phyloP scores from a whole-genome alignment of 2,113 vertebrate genomes.

The Chlorodrepanis virens region DNA sequence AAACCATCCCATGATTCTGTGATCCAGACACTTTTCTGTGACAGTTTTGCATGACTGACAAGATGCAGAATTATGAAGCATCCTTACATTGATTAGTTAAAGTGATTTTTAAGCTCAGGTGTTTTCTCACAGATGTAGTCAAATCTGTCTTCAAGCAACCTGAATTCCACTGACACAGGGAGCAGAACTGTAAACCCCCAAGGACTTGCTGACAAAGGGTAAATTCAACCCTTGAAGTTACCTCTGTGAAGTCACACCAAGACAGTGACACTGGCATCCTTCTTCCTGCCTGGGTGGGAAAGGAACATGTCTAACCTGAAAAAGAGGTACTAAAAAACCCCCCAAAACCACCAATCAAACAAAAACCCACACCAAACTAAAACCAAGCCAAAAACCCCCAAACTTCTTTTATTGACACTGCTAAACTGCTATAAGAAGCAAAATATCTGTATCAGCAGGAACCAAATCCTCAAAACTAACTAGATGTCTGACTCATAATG shows the following conservation, averaged over 20 bases:
- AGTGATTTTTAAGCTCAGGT: not conserved
- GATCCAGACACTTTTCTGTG: not conserved
- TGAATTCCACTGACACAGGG: not conserved
- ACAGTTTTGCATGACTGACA: not conserved
- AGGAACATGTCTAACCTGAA: not conserved
- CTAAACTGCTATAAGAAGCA: not conserved
- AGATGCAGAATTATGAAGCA: not conserved
- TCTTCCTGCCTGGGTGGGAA: not conserved
- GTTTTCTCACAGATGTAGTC: not conserved
- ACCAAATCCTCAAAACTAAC: not conserved
- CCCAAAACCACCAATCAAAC: not conserved
- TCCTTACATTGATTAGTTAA: not conserved
- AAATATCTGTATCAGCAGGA: not conserved
- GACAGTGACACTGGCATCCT: not conserved
- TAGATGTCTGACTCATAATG: not conserved
- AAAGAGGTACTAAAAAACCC: rapidly evolving
- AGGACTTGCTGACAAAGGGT: not conserved
- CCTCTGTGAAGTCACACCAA: not conserved
- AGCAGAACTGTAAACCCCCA: not conserved
- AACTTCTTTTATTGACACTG: not conserved
- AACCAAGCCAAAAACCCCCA: not conserved
- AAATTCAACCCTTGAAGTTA: not conserved
- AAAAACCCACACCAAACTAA: not conserved
- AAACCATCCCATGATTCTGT: too few species aligned
- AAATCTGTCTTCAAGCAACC: not conserved